Evolutionary conservation across 2,113 vertebrate genomes (phyloP).

Genomic region (Pygoscelis antarcticus): DNA sequence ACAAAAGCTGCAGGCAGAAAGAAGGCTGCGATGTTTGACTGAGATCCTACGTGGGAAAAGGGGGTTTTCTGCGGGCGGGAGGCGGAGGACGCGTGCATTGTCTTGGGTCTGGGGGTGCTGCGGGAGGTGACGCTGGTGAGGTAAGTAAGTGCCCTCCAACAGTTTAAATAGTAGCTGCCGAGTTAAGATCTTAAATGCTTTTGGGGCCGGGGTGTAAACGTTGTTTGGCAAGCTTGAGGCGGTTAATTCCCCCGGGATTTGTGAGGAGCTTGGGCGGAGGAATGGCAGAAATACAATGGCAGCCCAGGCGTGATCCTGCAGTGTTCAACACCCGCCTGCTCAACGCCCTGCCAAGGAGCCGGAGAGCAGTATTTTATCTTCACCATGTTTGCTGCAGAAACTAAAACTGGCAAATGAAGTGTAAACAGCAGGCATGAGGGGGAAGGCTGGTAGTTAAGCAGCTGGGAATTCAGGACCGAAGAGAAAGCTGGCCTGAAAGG

Average conservation of each 20-base stretch:
- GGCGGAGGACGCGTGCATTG: constrained; percentile 9
- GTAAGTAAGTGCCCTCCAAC: constrained; percentile 65
- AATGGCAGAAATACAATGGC: constrained; percentile 49
- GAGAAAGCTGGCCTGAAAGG: constrained; percentile 28
- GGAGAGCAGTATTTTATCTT: neutral
- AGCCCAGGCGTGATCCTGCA: neutral
- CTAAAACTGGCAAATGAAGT: constrained; percentile 5
- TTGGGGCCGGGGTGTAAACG: neutral
- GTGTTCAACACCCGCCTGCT: neutral
- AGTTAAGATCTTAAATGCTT: constrained; percentile 26
- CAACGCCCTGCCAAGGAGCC: neutral
- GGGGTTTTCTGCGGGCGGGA: constrained; percentile 47
- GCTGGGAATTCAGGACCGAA: constrained; percentile 23
- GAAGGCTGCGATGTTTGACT: constrained; percentile 74
- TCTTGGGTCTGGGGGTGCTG: constrained; percentile 50
- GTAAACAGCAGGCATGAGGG: neutral
- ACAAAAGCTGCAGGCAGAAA: constrained; percentile 84
- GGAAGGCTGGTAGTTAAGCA: constrained; percentile 41
- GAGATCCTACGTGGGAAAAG: constrained; percentile 55
- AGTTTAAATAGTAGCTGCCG: constrained; percentile 14
- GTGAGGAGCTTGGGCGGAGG: constrained; percentile 3
- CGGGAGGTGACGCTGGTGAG: constrained; percentile 48
- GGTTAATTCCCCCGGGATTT: constrained; percentile 5
- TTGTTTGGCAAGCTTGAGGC: constrained; percentile 26
- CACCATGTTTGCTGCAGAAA: neutral